phyloP scores from a whole-genome alignment of 2,888 invertebrate genomes.

The Drosophila ezoana region DNA sequence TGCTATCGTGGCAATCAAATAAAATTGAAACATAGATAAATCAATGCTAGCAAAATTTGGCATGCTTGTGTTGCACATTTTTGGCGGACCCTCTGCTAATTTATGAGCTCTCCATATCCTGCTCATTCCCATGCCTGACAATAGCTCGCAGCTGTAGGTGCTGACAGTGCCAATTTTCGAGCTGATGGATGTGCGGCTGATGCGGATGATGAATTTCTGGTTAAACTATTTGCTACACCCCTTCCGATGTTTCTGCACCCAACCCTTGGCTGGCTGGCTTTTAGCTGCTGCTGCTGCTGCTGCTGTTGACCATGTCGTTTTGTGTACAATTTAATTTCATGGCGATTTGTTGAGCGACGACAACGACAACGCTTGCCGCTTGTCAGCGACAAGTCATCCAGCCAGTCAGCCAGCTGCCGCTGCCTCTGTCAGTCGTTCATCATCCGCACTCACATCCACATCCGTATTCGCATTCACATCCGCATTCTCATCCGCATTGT shows the following conservation, averaged over 20 bases:
- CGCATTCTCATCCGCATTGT: conserved; percentile 27
- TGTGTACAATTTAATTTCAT: conserved; percentile 76
- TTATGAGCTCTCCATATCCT: not conserved
- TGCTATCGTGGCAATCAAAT: conserved; percentile 10
- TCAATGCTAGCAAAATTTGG: conserved; percentile 8
- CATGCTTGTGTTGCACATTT: conserved; percentile 17
- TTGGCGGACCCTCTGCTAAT: conserved; percentile 29
- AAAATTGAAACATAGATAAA: not conserved
- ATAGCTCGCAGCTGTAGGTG: conserved; percentile 45
- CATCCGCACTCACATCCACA: conserved; percentile 55
- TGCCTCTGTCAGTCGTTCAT: conserved; percentile 72
- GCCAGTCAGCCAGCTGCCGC: conserved; percentile 8
- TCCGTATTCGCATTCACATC: conserved; percentile 32
- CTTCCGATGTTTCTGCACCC: not conserved
- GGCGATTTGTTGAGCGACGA: conserved; percentile 68
- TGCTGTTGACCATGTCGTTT: conserved; percentile 38
- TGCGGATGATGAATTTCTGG: conserved; percentile 74
- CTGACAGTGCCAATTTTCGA: conserved; percentile 71
- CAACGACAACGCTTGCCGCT: conserved; percentile 32
- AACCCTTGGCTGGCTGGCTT: too few relatives aligned
- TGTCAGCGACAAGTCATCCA: conserved; percentile 50
- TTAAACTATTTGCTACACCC: conserved; percentile 74
- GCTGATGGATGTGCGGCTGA: conserved; percentile 51
- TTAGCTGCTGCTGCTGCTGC: too few relatives aligned
- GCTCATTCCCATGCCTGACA: conserved; percentile 1